Evolutionary conservation across 2,797 vertebrate species (phyloP).

Genomic region (Tauraco hartlaubi): DNA sequence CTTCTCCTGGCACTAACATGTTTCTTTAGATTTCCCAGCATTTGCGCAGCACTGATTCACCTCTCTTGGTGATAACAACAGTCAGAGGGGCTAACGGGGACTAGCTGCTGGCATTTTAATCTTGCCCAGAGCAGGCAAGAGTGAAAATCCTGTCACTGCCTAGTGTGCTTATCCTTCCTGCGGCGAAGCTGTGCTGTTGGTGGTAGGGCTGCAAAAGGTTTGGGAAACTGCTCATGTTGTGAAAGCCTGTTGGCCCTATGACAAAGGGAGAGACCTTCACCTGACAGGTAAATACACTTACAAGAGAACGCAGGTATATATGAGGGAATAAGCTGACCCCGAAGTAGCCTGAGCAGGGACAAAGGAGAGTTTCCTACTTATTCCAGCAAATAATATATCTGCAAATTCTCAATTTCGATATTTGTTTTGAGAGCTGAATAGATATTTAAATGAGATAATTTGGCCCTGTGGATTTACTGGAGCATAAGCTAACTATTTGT

Average conservation of each 20-base stretch:
- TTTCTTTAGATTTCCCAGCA: constrained; percentile 54
- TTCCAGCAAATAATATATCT: neutral
- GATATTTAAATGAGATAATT: constrained; percentile 50
- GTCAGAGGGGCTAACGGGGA: constrained; percentile 21
- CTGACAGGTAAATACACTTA: constrained; percentile 72
- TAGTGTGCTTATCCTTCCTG: neutral
- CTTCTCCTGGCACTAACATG: constrained; percentile 50
- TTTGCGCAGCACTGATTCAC: constrained; percentile 58
- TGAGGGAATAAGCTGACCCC: constrained; percentile 45
- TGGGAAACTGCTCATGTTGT: neutral
- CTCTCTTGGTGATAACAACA: constrained; percentile 54
- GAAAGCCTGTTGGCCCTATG: constrained; percentile 57
- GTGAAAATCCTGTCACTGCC: constrained; percentile 25
- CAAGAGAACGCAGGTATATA: constrained; percentile 54
- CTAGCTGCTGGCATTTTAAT: constrained; percentile 65
- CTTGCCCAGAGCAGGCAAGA: constrained; percentile 22
- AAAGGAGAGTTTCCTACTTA: neutral
- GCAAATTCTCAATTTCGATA: constrained; percentile 12
- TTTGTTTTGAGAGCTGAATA: constrained; percentile 41
- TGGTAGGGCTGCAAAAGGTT: neutral
- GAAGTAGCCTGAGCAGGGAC: neutral
- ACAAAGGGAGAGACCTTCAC: constrained; percentile 65
- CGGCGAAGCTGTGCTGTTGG: constrained; percentile 9
- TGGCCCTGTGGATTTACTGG: constrained; percentile 22
- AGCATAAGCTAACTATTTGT: constrained; percentile 1